These are phyloP conservation scores for Sebastiscus tertius DNA, from an alignment of 2,797 vertebrate genomes.

Conservation along the genomic window DNA sequence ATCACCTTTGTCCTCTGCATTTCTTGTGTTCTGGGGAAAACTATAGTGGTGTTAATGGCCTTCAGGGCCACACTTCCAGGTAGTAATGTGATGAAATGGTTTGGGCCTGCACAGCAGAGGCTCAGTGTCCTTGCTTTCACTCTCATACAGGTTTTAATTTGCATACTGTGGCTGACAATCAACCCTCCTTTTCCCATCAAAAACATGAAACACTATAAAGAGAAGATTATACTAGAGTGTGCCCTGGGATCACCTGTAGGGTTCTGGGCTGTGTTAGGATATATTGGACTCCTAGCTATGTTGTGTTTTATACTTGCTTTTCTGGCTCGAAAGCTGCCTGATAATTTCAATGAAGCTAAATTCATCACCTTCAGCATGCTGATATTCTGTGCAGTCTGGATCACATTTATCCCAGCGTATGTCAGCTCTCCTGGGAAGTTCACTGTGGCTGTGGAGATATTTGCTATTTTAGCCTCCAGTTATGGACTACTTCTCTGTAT, in stretches of 20 bases:
- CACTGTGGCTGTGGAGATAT: conserved; percentile 81
- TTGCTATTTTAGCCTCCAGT: conserved; percentile 81
- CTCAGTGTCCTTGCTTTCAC: conserved; percentile 75
- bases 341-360: conserved; percentile 81
- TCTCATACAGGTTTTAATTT: conserved; percentile 76
- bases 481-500: conserved; percentile 80
- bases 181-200: conserved; percentile 73
- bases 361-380: conserved; percentile 82
- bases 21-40: conserved; percentile 82
- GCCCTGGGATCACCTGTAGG: conserved; percentile 70
- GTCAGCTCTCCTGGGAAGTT: conserved; percentile 81
- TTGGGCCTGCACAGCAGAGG: conserved; percentile 78
- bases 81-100: conserved; percentile 80
- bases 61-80: conserved; percentile 75
- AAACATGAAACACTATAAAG: conserved; percentile 71
- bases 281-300: conserved; percentile 73
- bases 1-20: conserved; percentile 83
- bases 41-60: conserved; percentile 81
- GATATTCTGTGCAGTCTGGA: conserved; percentile 81
- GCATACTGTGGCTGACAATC: conserved; percentile 74
- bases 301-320: conserved; percentile 79
- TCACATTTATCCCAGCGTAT: conserved; percentile 81
- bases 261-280: conserved; percentile 80
- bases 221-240: conserved; percentile 78
- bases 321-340: conserved; percentile 75